phyloP scores from a whole-genome alignment of 2,113 vertebrate genomes.

The Grantiella picta region DNA sequence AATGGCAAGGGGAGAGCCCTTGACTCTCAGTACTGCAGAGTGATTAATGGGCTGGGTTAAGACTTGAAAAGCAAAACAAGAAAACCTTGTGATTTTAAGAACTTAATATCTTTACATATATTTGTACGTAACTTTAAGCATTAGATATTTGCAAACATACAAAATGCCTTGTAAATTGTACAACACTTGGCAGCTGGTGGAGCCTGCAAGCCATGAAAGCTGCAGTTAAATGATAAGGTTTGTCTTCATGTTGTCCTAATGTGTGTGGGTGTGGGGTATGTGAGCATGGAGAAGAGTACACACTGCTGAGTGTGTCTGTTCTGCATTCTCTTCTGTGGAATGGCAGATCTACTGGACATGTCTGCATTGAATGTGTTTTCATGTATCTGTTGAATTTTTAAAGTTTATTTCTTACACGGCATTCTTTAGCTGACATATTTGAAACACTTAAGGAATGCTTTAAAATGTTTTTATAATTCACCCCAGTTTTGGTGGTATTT shows the following conservation, averaged over 20 bases:
- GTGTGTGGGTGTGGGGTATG: neutral
- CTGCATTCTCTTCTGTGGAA: neutral
- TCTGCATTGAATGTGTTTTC: neutral
- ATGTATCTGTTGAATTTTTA: neutral
- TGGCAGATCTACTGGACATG: neutral
- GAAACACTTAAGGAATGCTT: neutral
- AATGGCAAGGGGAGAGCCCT: neutral
- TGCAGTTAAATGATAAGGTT: slow-evolving; percentile 8
- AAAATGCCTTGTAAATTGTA: neutral
- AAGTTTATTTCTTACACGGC: neutral
- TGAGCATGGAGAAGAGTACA: neutral
- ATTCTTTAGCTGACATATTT: neutral
- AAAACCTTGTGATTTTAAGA: neutral
- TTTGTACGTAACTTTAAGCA: neutral
- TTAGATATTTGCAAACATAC: neutral
- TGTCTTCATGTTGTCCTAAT: neutral
- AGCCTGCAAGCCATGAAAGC: neutral
- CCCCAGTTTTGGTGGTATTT: neutral
- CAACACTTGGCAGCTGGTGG: neutral
- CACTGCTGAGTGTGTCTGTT: neutral
- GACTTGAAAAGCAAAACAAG: neutral
- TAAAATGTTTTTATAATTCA: neutral
- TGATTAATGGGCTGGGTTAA: neutral
- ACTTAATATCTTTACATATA: neutral
- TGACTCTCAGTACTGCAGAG: neutral